Evolutionary conservation across 2,113 vertebrate species (phyloP), one percentile per base, ranked within the genome.

Genomic region (Boleophthalmus pectinirostris): DNA sequence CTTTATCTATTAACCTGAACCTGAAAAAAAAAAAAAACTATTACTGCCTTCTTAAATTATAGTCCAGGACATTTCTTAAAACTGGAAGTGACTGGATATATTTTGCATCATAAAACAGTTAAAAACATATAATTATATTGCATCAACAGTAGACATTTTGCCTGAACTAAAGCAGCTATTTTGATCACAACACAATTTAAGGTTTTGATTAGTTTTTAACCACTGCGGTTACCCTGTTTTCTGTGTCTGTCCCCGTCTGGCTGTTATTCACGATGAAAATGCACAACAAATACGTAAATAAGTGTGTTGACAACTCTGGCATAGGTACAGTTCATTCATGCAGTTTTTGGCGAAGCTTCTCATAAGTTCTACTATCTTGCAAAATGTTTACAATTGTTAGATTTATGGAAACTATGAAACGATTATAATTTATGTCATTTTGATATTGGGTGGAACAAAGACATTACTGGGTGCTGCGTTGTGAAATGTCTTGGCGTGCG

Each of bases 361-460:
- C 20, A 4, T n/a, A 43, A 9, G 10, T 63, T 64, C 33, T n/a
- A 58, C 21, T 38, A 46, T 66, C 21, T 66, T 46, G 38, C 64
- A 46, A 46, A 23, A 43, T 66, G 43, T 46, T 66, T 46, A 66
- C 21, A 23, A 45, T 66, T 23, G n/a, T 25, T 47, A 24, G 38
- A 66, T 66, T 45, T 47, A 47, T 66, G 65, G 16, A 47, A 46
- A 66, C 21, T 23, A 13, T 47, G 21, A 66, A 45, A 21, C 45
- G 11, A n/a, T 25, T 46, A 24, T 66, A 66, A 66, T 46, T 47
- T 45, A 47, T 66, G 65, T 66, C 38, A 45, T 24, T 66, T 15
- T 66, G 21, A 66, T 66, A 77, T 60, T 3, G 72, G 75, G 75
- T 69, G 84, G 76, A 82, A 81, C 78, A 80, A 80, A 82, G 58